These are phyloP conservation scores for Antennarius maculatus DNA, from an alignment of 2,797 vertebrate genomes.

Conservation along the genomic window DNA sequence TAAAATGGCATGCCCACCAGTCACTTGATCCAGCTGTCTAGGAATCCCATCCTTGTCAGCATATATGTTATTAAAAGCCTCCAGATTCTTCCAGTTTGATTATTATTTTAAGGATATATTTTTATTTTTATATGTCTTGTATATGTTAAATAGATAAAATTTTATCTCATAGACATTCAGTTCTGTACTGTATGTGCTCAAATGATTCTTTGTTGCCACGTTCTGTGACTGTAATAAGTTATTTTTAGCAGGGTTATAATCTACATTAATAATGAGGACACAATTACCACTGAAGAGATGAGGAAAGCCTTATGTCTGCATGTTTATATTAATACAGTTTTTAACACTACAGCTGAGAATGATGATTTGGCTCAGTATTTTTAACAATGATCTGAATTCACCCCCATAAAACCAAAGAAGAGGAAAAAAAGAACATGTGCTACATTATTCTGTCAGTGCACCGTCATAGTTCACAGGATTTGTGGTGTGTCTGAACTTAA, in stretches of 20 bases:
- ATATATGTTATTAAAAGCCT: neutral
- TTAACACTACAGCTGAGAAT: neutral
- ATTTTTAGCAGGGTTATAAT: conserved; percentile 23
- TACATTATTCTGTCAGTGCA: conserved; percentile 10
- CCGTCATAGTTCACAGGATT: conserved; percentile 32
- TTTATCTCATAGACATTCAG: neutral
- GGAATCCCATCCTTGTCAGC: conserved; percentile 11
- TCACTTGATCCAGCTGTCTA: conserved; percentile 11
- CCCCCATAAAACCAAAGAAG: no score
- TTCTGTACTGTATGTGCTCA: neutral
- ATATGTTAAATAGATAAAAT: conserved; percentile 32
- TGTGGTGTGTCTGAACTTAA: conserved; percentile 40
- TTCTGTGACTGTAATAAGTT: neutral
- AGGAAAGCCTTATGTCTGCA: neutral
- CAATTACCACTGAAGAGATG: neutral
- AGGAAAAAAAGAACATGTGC: conserved; percentile 6
- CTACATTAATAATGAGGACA: neutral
- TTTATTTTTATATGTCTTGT: conserved; percentile 15
- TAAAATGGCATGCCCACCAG: conserved; percentile 13
- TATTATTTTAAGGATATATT: no score
- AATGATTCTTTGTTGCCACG: no score
- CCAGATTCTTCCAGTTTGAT: no score
- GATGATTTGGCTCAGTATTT: neutral
- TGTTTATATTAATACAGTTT: conserved; percentile 3
- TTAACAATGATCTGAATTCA: no score